phyloP scores from a whole-genome alignment of 2,888 invertebrate species.

The Limnephilus marmoratus region DNA sequence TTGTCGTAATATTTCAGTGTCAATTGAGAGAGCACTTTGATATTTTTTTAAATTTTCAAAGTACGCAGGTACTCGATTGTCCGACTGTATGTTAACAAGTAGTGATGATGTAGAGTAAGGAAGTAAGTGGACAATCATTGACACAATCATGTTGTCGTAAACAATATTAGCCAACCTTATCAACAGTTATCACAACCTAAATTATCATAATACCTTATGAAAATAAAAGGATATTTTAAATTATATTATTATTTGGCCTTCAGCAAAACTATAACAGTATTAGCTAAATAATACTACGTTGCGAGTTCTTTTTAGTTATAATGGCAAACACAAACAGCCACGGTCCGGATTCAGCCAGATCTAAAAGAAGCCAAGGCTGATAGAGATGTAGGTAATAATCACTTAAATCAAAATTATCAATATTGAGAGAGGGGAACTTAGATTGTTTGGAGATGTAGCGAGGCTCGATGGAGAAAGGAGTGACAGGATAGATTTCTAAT shows the following conservation, averaged over 20 bases:
- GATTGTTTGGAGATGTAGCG: too few species aligned
- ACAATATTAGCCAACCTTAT: neutral
- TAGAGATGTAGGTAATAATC: too few species aligned
- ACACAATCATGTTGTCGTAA: neutral
- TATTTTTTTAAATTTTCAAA: neutral
- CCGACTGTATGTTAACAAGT: neutral
- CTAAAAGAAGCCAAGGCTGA: neutral
- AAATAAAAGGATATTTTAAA: neutral
- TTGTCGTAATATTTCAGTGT: neutral
- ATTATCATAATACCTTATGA: neutral
- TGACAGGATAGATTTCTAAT: too few species aligned
- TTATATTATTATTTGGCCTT: neutral
- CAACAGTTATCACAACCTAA: neutral
- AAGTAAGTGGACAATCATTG: neutral
- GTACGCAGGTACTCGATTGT: neutral
- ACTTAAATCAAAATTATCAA: too few species aligned
- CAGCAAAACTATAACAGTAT: neutral
- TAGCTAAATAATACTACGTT: neutral
- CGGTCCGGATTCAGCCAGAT: neutral
- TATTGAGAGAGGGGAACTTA: too few species aligned
- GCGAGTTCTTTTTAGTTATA: neutral
- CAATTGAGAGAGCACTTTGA: neutral
- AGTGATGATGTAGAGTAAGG: neutral
- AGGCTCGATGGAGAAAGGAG: too few species aligned
- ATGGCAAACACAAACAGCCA: neutral